Conservation (phyloP, 2,797 vertebrate species). For the Oreochromis grahami region DNA sequence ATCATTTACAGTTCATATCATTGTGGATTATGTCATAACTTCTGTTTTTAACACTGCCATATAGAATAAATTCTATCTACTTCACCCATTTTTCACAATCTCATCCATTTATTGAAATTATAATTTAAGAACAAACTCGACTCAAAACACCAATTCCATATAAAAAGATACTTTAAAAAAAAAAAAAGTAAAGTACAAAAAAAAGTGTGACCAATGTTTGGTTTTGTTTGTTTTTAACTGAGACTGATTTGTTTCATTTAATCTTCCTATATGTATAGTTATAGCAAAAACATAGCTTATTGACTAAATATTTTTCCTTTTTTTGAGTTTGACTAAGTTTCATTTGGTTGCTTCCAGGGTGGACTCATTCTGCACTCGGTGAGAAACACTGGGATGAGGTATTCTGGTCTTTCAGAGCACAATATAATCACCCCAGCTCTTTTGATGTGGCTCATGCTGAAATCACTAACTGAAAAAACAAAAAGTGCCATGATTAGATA, state of each 20-base stretch:
- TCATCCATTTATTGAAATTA: slow-evolving; percentile 47
- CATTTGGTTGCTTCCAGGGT: slow-evolving; percentile 33
- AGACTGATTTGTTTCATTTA: slow-evolving; percentile 11
- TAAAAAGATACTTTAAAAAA: slow-evolving; percentile 68
- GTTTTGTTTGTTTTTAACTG: slow-evolving; percentile 11
- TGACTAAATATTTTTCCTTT: not conserved
- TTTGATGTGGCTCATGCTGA: not conserved
- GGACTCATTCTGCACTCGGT: not conserved
- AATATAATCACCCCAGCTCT: not conserved
- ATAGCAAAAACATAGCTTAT: slow-evolving; percentile 23
- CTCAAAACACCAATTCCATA: slow-evolving; percentile 62
- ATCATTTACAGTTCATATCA: not conserved
- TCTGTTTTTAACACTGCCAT: slow-evolving; percentile 53
- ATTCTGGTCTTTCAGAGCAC: slow-evolving; percentile 32
- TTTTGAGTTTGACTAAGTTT: slow-evolving; percentile 9
- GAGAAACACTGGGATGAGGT: slow-evolving; percentile 34
- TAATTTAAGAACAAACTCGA: slow-evolving; percentile 56
- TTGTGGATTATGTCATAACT: slow-evolving; percentile 22
- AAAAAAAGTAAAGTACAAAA: slow-evolving; percentile 46
- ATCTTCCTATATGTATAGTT: slow-evolving; percentile 9
- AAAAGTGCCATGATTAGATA: not conserved
- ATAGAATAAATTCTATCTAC: slow-evolving; percentile 44
- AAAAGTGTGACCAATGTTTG: slow-evolving; percentile 11
- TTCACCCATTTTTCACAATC: slow-evolving; percentile 32
- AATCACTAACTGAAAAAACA: not conserved